A percentile compares a stretch with the other conserved stretches of the same genome.
These are phyloP conservation scores for Anas platyrhynchos DNA, from an alignment of 2,113 vertebrate species.

Conservation along the genomic window DNA sequence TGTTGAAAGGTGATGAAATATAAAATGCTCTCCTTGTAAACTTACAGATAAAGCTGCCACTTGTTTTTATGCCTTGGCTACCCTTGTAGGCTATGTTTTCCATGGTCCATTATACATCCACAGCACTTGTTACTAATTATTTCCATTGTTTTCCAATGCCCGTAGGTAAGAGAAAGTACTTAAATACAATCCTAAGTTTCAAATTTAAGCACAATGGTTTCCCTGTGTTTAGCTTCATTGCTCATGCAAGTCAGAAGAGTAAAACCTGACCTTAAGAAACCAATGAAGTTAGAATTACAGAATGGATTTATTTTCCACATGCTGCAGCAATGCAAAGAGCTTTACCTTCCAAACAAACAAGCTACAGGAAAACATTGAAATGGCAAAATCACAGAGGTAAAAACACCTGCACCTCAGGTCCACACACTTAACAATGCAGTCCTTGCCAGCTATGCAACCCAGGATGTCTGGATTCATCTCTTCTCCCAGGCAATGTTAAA, in stretches of 20 bases:
- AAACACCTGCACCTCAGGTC: not conserved
- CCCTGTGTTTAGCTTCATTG: not conserved
- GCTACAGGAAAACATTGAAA: not conserved
- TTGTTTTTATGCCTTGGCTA: not conserved
- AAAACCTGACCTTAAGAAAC: not conserved
- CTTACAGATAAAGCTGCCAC: not conserved
- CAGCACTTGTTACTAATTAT: not conserved
- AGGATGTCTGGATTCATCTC: not conserved
- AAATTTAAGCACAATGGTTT: not conserved
- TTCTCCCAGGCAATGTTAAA: not conserved
- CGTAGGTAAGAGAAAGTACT: not conserved
- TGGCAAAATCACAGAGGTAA: not conserved
- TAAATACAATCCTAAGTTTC: not conserved
- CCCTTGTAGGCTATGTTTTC: not conserved
- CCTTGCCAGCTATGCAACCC: not conserved
- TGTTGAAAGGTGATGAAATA: not conserved
- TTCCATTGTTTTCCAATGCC: not conserved
- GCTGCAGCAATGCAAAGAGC: not conserved
- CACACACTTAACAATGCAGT: not conserved
- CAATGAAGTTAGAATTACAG: not conserved
- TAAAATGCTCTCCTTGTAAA: constrained; percentile 11
- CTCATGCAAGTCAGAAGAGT: not conserved
- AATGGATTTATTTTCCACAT: not conserved
- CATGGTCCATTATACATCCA: not conserved
- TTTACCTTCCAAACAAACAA: not conserved